phyloP scores from a whole-genome alignment of 2,113 vertebrate genomes.

The Oreocharis arfaki region DNA sequence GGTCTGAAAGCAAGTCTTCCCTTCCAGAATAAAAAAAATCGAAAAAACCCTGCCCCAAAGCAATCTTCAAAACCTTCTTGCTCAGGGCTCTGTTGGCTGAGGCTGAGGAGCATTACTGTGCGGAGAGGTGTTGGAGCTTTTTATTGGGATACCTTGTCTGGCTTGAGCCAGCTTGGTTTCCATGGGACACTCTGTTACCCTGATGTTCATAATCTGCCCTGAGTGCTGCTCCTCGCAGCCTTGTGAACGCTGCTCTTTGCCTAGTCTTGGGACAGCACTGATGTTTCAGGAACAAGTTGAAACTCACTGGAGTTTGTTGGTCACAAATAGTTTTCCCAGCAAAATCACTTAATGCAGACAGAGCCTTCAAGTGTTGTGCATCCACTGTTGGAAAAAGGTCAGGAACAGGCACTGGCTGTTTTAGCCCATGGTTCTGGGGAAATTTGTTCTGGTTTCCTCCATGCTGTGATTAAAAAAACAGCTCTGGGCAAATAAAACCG shows the following conservation, averaged over 20 bases:
- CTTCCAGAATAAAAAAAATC: background rate
- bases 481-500: background rate
- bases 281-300: background rate
- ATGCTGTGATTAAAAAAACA: background rate
- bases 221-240: background rate
- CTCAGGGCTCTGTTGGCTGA: background rate
- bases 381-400: background rate
- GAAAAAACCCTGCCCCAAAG: background rate
- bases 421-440: background rate
- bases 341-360: background rate
- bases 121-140: background rate
- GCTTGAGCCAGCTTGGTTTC: background rate
- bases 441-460: background rate
- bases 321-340: background rate
- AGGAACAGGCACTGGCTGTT: fast-evolving
- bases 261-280: background rate
- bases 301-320: background rate
- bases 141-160: background rate
- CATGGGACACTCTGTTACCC: fast-evolving
- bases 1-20: background rate
- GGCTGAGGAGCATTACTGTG: background rate
- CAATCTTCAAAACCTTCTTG: background rate
- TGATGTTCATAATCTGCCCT: background rate
- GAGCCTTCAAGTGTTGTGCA: background rate
- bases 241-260: background rate